A percentile compares a stretch with the other conserved stretches of the same genome.
phyloP scores from a whole-genome alignment of 2,797 vertebrate species.

The Onychomys torridus region DNA sequence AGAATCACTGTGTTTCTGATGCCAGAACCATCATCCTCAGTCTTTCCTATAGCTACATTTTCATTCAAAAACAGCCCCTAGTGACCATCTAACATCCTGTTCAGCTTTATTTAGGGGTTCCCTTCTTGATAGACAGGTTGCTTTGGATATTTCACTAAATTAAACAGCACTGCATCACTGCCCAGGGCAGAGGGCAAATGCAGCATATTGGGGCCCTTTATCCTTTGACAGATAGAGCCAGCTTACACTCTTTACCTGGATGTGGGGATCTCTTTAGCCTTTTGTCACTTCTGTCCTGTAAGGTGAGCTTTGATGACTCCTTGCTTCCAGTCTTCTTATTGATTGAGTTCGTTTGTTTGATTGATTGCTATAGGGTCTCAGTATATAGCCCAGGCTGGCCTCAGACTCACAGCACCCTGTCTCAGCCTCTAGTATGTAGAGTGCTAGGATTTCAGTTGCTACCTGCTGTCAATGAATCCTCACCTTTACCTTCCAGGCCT shows the following conservation, averaged over 20 bases:
- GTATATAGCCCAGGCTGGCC: not conserved
- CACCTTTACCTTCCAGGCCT: not conserved
- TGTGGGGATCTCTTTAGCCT: not conserved
- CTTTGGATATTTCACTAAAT: slow-evolving; percentile 1
- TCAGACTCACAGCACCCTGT: not conserved
- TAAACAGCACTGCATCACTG: not conserved
- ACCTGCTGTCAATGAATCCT: not conserved
- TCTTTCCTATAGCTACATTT: not conserved
- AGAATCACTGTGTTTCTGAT: not conserved
- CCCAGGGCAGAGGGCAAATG: not conserved
- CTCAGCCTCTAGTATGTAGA: not conserved
- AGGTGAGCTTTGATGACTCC: not conserved
- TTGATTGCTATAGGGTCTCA: not conserved
- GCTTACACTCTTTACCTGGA: not conserved
- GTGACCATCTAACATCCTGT: not conserved
- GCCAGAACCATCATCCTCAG: not conserved
- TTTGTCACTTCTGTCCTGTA: not conserved
- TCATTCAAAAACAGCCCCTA: not conserved
- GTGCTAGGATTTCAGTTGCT: not conserved
- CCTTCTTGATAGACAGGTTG: not conserved
- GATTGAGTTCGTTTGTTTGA: not conserved
- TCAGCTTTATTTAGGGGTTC: slow-evolving; percentile 3
- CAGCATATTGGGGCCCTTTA: not conserved
- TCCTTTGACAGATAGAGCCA: not conserved
- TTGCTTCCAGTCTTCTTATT: not conserved